phyloP scores from a whole-genome alignment of 2,113 vertebrate species.

The Brachypteracias leptosomus region DNA sequence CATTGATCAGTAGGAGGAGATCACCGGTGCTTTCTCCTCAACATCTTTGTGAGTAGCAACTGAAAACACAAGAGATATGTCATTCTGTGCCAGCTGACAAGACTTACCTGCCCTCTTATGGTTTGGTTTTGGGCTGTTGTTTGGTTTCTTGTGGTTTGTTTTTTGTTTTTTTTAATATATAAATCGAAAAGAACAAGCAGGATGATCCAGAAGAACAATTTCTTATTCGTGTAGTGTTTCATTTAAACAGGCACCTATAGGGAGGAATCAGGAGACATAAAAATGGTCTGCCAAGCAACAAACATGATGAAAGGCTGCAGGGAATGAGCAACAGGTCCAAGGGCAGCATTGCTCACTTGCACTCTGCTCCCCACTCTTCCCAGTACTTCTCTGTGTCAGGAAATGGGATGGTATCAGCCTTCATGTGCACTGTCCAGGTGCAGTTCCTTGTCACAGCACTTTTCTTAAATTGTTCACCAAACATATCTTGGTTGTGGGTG shows the following conservation, averaged over 20 bases:
- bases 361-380: background rate
- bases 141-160: background rate
- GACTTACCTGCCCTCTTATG: background rate
- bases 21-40: background rate
- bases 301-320: fast-evolving
- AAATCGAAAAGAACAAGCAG: background rate
- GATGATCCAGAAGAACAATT: background rate
- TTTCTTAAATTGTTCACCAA: background rate
- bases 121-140: background rate
- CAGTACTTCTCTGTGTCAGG: no score
- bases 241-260: background rate
- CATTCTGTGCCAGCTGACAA: background rate
- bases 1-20: background rate
- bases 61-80: background rate
- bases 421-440: background rate
- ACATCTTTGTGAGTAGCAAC: background rate
- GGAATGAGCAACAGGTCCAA: background rate
- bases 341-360: background rate
- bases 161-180: background rate
- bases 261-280: background rate
- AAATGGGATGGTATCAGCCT: background rate
- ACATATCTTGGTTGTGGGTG: background rate
- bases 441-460: background rate
- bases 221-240: background rate
- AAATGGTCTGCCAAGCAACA: background rate